Conservation (phyloP, 37 sponge, comb jelly and placozoan species). For the Halisarca cf. caerulea region DNA sequence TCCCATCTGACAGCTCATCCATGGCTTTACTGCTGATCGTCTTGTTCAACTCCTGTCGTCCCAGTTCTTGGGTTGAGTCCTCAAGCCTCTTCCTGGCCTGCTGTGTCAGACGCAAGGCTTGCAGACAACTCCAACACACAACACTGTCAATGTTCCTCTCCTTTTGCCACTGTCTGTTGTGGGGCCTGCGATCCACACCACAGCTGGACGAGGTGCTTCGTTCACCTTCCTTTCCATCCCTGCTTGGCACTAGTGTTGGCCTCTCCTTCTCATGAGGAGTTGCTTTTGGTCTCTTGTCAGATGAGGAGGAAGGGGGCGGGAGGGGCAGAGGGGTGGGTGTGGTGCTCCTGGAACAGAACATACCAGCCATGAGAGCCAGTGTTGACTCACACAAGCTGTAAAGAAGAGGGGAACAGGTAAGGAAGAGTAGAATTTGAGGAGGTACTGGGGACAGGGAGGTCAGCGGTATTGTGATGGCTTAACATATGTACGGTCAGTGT, state of each 20-base stretch:
- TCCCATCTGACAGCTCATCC: neutral
- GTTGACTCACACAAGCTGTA: too few relatives aligned
- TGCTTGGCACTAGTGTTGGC: neutral
- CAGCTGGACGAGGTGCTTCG: neutral
- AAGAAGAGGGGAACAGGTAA: too few relatives aligned
- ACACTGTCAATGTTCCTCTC: slow-evolving; percentile 5
- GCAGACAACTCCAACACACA: neutral
- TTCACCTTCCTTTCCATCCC: neutral
- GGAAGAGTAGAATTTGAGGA: too few relatives aligned
- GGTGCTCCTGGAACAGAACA: neutral
- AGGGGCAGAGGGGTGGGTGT: neutral
- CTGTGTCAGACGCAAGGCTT: neutral
- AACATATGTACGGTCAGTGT: too few relatives aligned
- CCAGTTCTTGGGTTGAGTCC: neutral
- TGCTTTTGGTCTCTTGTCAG: neutral
- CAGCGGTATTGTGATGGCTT: too few relatives aligned
- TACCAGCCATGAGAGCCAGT: too few relatives aligned
- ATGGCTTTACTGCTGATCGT: neutral
- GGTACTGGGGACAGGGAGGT: too few relatives aligned
- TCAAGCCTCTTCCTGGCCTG: neutral
- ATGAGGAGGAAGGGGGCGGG: neutral
- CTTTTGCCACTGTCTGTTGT: neutral
- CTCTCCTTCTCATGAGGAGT: neutral
- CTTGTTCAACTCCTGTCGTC: slow-evolving; percentile 1
- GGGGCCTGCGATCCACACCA: neutral